Evolutionary conservation across 2,113 vertebrate species (phyloP).

Genomic region (Anoplopoma fimbria): DNA sequence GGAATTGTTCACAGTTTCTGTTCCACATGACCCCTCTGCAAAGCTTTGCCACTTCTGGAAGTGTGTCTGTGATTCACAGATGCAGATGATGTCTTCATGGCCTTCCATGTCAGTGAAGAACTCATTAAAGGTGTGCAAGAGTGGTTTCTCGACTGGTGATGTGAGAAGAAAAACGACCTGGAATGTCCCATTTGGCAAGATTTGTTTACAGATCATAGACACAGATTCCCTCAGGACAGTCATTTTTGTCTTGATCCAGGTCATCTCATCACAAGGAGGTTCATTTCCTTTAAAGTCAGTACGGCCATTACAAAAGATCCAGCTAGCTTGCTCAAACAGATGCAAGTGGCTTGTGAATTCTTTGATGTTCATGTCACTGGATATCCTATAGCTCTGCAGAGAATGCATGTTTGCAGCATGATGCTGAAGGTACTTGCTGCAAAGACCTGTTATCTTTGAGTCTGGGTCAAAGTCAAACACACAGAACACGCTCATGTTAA

Average conservation of each 20-base stretch:
- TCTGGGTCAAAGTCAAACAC: conserved; percentile 90
- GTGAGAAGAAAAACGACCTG: conserved; percentile 85
- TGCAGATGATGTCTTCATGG: conserved; percentile 85
- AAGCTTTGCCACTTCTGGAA: conserved; percentile 82
- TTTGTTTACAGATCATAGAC: conserved; percentile 85
- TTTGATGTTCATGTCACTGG: conserved; percentile 59
- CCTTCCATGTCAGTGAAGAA: conserved; percentile 88
- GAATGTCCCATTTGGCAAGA: conserved; percentile 83
- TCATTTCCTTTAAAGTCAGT: conserved; percentile 83
- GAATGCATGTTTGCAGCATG: conserved; percentile 81
- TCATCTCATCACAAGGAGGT: conserved; percentile 82
- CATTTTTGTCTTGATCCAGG: conserved; percentile 85
- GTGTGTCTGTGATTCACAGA: conserved; percentile 81
- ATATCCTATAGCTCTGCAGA: conserved; percentile 80
- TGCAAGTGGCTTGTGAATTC: conserved; percentile 72
- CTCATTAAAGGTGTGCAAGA: conserved; percentile 85
- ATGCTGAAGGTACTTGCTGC: conserved; percentile 78
- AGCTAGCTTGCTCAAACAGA: conserved; percentile 87
- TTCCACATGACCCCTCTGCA: conserved; percentile 81
- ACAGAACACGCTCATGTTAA: conserved; percentile 85
- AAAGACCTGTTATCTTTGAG: conserved; percentile 84
- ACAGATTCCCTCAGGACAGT: conserved; percentile 82
- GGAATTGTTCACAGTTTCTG: conserved; percentile 67
- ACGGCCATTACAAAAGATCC: conserved; percentile 90
- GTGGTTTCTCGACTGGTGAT: conserved; percentile 83